phyloP scores from a whole-genome alignment of 2,888 invertebrate genomes.

The Archips xylosteana region DNA sequence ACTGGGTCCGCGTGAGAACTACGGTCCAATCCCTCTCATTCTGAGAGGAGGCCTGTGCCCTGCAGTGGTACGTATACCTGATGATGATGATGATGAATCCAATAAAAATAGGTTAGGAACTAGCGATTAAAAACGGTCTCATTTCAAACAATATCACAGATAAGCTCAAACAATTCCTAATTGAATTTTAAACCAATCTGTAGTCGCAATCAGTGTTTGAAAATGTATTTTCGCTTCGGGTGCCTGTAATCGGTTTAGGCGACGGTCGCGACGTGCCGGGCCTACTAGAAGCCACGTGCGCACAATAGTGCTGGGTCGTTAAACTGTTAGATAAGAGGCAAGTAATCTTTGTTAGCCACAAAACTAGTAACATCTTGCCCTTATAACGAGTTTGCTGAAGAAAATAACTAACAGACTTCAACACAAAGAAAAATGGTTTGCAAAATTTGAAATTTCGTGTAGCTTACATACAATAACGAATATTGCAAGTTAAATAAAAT shows the following conservation, averaged over 20 bases:
- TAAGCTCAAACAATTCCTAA: conserved; percentile 38
- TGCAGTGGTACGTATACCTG: too few relatives aligned
- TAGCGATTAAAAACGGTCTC: neutral
- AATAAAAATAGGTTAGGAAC: neutral
- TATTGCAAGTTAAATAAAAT: too few relatives aligned
- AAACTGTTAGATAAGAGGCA: conserved; percentile 26
- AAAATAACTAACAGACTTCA: too few relatives aligned
- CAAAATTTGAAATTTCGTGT: too few relatives aligned
- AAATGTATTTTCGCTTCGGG: conserved; percentile 65
- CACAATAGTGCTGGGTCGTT: conserved; percentile 43
- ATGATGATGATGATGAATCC: neutral
- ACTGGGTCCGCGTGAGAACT: too few relatives aligned
- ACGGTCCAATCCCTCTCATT: too few relatives aligned
- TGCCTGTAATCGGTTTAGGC: conserved; percentile 69
- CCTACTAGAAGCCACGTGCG: conserved; percentile 50
- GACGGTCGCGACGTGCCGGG: conserved; percentile 62
- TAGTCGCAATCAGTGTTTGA: conserved; percentile 59
- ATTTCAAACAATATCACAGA: neutral
- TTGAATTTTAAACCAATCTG: conserved; percentile 44
- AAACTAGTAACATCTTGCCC: neutral
- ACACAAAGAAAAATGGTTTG: too few relatives aligned
- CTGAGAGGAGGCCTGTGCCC: too few relatives aligned
- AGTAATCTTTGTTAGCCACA: neutral
- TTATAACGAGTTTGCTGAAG: too few relatives aligned
- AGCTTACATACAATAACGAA: too few relatives aligned